Evolutionary conservation across 1,140 invertebrate species (phyloP).

Genomic region (Cherax quadricarinatus): DNA sequence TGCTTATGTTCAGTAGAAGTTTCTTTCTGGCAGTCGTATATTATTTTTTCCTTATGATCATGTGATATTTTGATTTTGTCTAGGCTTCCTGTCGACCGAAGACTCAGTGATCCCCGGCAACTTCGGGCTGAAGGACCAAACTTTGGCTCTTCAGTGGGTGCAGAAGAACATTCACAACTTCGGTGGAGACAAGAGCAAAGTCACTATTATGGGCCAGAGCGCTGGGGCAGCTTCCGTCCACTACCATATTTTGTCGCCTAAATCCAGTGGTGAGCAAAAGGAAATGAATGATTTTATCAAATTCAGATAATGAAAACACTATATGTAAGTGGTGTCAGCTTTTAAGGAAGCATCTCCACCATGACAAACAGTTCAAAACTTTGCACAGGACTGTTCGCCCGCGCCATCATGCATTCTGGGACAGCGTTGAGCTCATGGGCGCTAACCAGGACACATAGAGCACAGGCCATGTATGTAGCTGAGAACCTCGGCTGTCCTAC

Average conservation of each 20-base stretch:
- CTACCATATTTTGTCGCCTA: conserved; percentile 82
- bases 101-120: conserved; percentile 91
- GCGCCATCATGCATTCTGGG: conserved; percentile 30
- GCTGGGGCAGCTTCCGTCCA: conserved; percentile 79
- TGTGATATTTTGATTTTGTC: too few species aligned
- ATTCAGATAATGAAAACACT: not conserved
- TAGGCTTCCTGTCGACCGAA: conserved; percentile 86
- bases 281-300: not conserved
- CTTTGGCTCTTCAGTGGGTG: conserved; percentile 95
- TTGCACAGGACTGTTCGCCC: conserved; percentile 16
- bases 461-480: not conserved
- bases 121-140: conserved; percentile 94
- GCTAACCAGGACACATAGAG: not conserved
- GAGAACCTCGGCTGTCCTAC: not conserved
- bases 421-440: not conserved
- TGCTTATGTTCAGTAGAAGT: too few species aligned
- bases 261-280: conserved; percentile 76
- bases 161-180: conserved; percentile 80
- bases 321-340: not conserved
- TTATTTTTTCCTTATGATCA: too few species aligned
- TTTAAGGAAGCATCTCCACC: not conserved
- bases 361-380: not conserved
- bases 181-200: conserved; percentile 80
- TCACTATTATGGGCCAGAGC: conserved; percentile 82
- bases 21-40: too few species aligned